Evolutionary conservation across 2,888 invertebrate species (phyloP).

Genomic region (Protula sp.): DNA sequence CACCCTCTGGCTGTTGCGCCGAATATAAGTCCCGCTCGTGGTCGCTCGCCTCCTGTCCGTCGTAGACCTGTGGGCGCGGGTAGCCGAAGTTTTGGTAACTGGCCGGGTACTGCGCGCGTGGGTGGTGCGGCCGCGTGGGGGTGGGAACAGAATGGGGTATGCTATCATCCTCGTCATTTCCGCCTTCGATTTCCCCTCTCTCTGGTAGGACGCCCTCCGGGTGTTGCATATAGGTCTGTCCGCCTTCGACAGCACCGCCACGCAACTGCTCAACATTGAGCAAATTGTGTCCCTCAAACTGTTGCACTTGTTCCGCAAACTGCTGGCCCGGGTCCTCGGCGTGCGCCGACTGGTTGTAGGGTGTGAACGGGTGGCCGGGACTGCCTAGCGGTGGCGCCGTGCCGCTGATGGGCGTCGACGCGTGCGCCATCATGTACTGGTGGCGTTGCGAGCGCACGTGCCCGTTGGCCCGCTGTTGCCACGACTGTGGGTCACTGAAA

Average conservation of each 20-base stretch:
- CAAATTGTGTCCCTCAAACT: background rate
- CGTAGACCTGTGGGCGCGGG: background rate
- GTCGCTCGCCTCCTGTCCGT: too few species aligned
- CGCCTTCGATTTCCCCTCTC: conserved; percentile 2
- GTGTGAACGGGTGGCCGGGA: background rate
- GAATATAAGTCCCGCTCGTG: too few species aligned
- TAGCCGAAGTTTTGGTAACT: background rate
- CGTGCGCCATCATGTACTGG: background rate
- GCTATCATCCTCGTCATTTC: background rate
- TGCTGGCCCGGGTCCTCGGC: background rate
- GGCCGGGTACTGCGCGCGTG: background rate
- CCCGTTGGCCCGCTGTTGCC: too few species aligned
- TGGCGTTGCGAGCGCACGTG: background rate
- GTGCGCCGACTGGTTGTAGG: background rate
- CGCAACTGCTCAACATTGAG: too few species aligned
- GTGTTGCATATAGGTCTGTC: background rate
- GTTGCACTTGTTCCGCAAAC: too few species aligned
- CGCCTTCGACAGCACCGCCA: background rate
- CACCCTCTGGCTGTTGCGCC: too few species aligned
- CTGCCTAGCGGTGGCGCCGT: background rate
- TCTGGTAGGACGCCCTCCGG: background rate
- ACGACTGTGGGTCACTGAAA: too few species aligned
- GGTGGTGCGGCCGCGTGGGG: background rate
- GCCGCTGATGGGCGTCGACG: background rate
- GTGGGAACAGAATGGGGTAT: too few species aligned